Conservation (phyloP, 2,888 invertebrate genomes). For the Tenthredo amoena region DNA sequence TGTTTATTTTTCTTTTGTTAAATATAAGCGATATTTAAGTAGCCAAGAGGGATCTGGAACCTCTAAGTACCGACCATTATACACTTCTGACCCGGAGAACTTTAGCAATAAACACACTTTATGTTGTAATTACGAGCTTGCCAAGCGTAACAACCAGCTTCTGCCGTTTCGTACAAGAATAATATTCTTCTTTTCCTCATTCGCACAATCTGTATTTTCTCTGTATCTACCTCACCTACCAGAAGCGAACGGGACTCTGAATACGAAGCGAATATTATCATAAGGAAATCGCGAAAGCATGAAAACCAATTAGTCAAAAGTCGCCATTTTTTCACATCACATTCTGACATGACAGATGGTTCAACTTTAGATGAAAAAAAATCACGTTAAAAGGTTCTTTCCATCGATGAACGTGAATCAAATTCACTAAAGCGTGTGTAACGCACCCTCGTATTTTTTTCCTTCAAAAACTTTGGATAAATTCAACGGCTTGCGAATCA, state of each 20-base stretch:
- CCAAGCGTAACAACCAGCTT: conserved; percentile 27
- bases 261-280: neutral
- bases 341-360: neutral
- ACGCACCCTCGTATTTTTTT: neutral
- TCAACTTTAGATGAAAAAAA: neutral
- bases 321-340: neutral
- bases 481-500: conserved; percentile 23
- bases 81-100: conserved; percentile 40
- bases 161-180: neutral
- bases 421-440: neutral
- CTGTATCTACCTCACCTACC: neutral
- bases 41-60: conserved; percentile 40
- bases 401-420: neutral
- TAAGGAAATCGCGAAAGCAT: neutral
- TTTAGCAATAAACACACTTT: conserved; percentile 44
- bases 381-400: neutral
- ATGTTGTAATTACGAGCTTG: conserved; percentile 47
- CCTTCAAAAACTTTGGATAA: neutral
- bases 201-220: neutral
- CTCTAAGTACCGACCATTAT: conserved; percentile 33
- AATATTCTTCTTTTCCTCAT: neutral
- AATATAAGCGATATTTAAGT: conserved; percentile 44
- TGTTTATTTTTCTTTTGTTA: neutral
- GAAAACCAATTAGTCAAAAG: neutral
- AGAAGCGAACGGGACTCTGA: neutral